Percentiles rank a stretch among this genome's conserved stretches.
Conservation (phyloP, 2,113 vertebrate genomes). For the Scolopax mira region DNA sequence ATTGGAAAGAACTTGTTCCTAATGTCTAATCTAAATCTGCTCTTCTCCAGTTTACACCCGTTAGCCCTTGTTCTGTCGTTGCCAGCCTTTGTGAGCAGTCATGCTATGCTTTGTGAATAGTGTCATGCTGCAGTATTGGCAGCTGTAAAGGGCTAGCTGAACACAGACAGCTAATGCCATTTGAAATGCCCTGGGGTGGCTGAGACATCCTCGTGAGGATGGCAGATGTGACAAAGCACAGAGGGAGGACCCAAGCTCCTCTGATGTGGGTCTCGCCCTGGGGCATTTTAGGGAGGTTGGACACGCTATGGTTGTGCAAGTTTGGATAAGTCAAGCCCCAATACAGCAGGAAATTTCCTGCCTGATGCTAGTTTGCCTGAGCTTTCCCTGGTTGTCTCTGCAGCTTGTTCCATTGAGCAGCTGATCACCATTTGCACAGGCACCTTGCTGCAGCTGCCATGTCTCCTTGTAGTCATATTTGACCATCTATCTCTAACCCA, state of each 20-base stretch:
- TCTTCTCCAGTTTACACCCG: no score
- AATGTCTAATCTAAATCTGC: no score
- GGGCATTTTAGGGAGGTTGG: not conserved
- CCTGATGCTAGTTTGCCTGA: not conserved
- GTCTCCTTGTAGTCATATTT: not conserved
- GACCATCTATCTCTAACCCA: not conserved
- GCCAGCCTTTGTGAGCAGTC: no score
- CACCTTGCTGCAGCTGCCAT: not conserved
- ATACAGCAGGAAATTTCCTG: not conserved
- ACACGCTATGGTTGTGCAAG: fast-evolving
- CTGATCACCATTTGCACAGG: not conserved
- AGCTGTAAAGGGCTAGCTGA: not conserved
- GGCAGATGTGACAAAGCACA: not conserved
- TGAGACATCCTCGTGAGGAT: not conserved
- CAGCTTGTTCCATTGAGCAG: not conserved
- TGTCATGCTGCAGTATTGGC: not conserved
- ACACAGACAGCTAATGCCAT: not conserved
- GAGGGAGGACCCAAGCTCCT: not conserved
- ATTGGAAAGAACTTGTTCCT: no score
- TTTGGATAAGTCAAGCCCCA: not conserved
- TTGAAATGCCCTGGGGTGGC: not conserved
- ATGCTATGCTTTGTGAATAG: no score
- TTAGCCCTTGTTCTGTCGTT: no score
- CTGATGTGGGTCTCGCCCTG: not conserved
- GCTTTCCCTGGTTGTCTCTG: not conserved